Evolutionary conservation across 2,113 vertebrate genomes (phyloP).

Genomic region (Reinhardtius hippoglossoides): DNA sequence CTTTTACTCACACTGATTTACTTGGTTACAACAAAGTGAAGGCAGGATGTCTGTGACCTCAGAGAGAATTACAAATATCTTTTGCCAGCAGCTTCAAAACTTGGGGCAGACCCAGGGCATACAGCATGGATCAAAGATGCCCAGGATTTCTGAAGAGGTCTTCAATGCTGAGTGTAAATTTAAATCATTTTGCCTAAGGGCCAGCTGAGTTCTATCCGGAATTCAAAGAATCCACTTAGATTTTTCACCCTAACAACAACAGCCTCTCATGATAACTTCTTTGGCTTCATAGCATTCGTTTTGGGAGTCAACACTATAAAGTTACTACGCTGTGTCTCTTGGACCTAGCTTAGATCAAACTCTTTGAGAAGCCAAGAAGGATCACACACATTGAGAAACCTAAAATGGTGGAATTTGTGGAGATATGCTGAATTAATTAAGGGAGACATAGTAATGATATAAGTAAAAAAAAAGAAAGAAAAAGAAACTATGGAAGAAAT

Average conservation of each 20-base stretch:
- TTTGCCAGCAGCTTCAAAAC: constrained; percentile 11
- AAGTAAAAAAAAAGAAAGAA: not conserved
- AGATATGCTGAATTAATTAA: not conserved
- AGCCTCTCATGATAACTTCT: not conserved
- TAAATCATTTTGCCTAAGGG: constrained; percentile 31
- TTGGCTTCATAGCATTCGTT: not conserved
- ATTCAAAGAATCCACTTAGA: not conserved
- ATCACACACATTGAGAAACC: not conserved
- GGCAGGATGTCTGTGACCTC: not conserved
- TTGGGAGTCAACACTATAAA: not conserved
- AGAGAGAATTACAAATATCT: constrained; percentile 1
- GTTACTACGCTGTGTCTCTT: not conserved
- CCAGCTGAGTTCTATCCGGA: not conserved
- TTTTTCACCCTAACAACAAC: not conserved
- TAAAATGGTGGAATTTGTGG: not conserved
- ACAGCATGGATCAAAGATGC: constrained; percentile 29
- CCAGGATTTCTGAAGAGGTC: constrained; percentile 20
- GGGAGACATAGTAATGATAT: not conserved
- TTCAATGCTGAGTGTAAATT: constrained; percentile 8
- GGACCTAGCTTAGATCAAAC: not conserved
- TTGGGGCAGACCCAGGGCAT: constrained; percentile 6
- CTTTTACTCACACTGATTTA: not conserved
- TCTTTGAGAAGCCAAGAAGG: not conserved
- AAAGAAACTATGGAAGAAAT: not conserved
- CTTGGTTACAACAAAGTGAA: constrained; percentile 3